phyloP scores from a whole-genome alignment of 2,888 invertebrate species.

The Noctuana brunneofusca region DNA sequence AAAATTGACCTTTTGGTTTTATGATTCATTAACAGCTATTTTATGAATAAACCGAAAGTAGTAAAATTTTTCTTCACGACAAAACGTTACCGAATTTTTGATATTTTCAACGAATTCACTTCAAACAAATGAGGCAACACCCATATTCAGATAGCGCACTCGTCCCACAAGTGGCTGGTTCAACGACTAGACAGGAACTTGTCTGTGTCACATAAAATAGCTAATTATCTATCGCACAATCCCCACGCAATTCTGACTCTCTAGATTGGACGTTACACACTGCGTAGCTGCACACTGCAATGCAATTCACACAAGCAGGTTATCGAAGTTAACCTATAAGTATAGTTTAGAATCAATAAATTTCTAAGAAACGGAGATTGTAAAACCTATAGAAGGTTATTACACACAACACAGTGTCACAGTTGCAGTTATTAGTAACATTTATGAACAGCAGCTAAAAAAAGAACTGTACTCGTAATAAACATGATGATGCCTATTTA shows the following conservation, averaged over 20 bases:
- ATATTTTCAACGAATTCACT: background rate
- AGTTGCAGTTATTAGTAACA: too few relatives aligned
- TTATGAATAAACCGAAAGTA: too few relatives aligned
- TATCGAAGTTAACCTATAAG: background rate
- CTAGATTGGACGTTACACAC: background rate
- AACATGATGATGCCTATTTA: background rate
- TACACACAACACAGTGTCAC: too few relatives aligned
- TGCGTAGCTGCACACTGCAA: background rate
- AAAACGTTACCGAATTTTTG: background rate
- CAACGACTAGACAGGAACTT: constrained; percentile 29
- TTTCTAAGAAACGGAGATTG: too few relatives aligned
- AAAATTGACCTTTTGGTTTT: too few relatives aligned
- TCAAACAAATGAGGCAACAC: background rate
- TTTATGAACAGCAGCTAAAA: too few relatives aligned
- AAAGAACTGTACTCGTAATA: background rate
- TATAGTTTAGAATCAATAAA: background rate
- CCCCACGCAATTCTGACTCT: constrained; percentile 15
- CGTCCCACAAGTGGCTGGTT: constrained; percentile 31
- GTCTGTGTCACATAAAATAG: constrained; percentile 24
- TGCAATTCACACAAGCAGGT: background rate
- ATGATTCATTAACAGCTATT: too few relatives aligned
- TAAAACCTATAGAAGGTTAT: too few relatives aligned
- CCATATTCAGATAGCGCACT: constrained; percentile 13
- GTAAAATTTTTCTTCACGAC: too few relatives aligned
- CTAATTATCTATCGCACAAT: constrained; percentile 20